These are phyloP conservation scores for Acrocephalus scirpaceus DNA, from an alignment of 2,797 vertebrate genomes.

Conservation along the genomic window DNA sequence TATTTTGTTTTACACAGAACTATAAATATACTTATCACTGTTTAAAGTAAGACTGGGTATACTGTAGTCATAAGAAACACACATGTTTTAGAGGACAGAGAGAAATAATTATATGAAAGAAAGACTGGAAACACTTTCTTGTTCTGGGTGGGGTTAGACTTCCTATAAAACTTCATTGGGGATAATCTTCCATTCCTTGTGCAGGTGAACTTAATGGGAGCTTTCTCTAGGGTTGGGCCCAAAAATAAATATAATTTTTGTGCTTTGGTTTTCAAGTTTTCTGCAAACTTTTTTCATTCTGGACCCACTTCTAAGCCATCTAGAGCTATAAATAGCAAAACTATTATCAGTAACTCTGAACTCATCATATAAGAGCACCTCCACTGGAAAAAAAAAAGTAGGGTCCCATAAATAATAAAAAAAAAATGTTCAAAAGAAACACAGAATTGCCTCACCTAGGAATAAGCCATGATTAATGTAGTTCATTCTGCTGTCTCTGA, in stretches of 20 bases:
- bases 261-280: neutral
- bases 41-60: conserved; percentile 59
- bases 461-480: neutral
- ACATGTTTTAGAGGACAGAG: conserved; percentile 53
- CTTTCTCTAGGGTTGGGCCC: neutral
- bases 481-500: neutral
- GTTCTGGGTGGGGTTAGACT: conserved; percentile 25
- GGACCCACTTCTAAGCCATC: neutral
- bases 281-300: neutral
- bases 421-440: neutral
- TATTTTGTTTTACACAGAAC: conserved; percentile 63
- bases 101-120: conserved; percentile 60
- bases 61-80: conserved; percentile 56
- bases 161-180: neutral
- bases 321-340: neutral
- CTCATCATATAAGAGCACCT: neutral
- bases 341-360: neutral
- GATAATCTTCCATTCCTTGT: neutral
- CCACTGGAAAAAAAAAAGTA: neutral
- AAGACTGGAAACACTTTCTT: conserved; percentile 64
- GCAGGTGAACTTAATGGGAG: conserved; percentile 12
- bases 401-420: neutral
- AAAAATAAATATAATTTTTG: neutral
- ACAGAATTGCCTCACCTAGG: neutral
- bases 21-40: conserved; percentile 71